Conservation (phyloP, 1,140 invertebrate genomes). For the Anthonomus grandis region DNA sequence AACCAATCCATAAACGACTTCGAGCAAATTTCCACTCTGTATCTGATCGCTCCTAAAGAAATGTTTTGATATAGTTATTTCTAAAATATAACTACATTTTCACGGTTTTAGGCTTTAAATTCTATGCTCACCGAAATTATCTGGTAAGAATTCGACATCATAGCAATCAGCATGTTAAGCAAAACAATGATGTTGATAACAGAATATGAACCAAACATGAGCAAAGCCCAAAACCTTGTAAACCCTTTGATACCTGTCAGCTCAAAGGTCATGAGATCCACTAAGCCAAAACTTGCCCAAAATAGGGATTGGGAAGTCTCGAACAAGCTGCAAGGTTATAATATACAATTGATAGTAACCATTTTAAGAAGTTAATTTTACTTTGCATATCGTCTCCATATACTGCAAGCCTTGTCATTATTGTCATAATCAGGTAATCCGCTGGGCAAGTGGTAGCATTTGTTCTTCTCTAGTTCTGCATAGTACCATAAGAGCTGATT, state of each 20-base stretch:
- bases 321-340: slow-evolving; percentile 73
- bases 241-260: slow-evolving; percentile 73
- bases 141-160: slow-evolving; percentile 89
- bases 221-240: slow-evolving; percentile 74
- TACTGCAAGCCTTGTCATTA: slow-evolving; percentile 68
- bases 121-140: slow-evolving; percentile 59
- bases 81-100: background rate
- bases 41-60: slow-evolving; percentile 34
- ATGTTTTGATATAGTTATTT: background rate
- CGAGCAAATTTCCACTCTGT: slow-evolving; percentile 82
- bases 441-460: slow-evolving; percentile 64
- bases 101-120: background rate
- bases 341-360: too few species aligned
- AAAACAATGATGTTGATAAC: slow-evolving; percentile 84
- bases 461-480: slow-evolving; percentile 72
- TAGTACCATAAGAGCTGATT: slow-evolving; percentile 92
- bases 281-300: slow-evolving; percentile 85
- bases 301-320: slow-evolving; percentile 86
- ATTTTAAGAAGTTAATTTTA: slow-evolving; percentile 34
- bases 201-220: slow-evolving; percentile 80
- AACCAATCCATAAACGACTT: slow-evolving; percentile 85
- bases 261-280: slow-evolving; percentile 78
- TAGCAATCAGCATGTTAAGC: slow-evolving; percentile 82
- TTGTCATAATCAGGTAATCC: slow-evolving; percentile 64
- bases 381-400: slow-evolving; percentile 71